These are phyloP conservation scores for Peromyscus polionotus DNA, from an alignment of 2,113 vertebrate species.

Conservation along the genomic window DNA sequence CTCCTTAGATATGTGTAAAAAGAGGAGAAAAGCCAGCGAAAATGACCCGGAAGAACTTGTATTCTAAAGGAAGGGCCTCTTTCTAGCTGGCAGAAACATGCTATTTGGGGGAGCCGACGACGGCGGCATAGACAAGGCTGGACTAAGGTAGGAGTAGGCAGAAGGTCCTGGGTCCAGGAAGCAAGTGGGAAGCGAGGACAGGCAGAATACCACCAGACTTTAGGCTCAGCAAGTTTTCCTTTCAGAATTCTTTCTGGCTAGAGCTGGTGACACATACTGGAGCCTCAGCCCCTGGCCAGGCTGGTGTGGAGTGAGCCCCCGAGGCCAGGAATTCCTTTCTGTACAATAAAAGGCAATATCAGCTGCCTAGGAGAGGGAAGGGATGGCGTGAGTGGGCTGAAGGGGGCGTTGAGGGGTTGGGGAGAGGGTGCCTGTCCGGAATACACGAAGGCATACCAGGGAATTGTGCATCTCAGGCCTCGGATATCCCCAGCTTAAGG, in stretches of 20 bases:
- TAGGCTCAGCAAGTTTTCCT: neutral
- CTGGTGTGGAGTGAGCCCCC: neutral
- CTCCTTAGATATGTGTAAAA: neutral
- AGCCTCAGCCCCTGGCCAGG: neutral
- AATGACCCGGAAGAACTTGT: neutral
- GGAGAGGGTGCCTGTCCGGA: neutral
- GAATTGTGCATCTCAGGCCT: neutral
- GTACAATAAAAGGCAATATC: neutral
- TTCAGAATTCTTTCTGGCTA: neutral
- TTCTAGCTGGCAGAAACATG: neutral
- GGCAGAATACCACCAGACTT: neutral
- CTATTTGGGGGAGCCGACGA: neutral
- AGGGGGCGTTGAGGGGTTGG: neutral
- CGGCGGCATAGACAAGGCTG: neutral
- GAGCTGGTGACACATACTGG: neutral
- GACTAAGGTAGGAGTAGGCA: neutral
- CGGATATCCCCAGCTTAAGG: neutral
- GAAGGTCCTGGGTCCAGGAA: neutral
- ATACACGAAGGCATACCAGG: neutral
- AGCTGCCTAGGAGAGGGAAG: too few species aligned
- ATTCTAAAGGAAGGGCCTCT: conserved; percentile 5
- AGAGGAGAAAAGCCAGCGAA: neutral
- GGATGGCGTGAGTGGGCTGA: too few species aligned
- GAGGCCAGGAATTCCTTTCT: neutral
- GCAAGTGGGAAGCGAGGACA: neutral